phyloP scores from a whole-genome alignment of 2,797 vertebrate genomes.

The Cheirogaleus major region DNA sequence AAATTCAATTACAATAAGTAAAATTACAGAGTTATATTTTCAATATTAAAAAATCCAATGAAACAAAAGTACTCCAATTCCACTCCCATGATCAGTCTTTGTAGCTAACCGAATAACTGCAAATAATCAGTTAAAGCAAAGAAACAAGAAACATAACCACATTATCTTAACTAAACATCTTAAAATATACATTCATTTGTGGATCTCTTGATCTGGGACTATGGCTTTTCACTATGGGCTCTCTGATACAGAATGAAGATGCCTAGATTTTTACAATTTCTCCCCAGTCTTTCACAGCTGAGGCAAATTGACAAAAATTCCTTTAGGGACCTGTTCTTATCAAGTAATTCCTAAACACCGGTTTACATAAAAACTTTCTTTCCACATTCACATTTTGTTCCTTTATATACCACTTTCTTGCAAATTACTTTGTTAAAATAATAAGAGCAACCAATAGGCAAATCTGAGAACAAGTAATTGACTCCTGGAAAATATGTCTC shows the following conservation, averaged over 20 bases:
- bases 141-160: not conserved
- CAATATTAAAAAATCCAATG: not conserved
- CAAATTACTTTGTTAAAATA: not conserved
- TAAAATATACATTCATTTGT: not conserved
- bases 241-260: not conserved
- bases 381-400: not conserved
- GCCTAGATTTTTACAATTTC: not conserved
- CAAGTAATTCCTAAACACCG: conserved; percentile 1
- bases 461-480: not conserved
- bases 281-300: not conserved
- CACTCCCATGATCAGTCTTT: not conserved
- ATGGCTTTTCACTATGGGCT: not conserved
- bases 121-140: conserved; percentile 13
- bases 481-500: not conserved
- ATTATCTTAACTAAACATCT: conserved; percentile 5
- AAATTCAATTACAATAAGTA: conserved; percentile 11
- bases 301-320: not conserved
- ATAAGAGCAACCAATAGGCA: not conserved
- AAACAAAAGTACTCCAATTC: not conserved
- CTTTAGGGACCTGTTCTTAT: not conserved
- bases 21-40: conserved; percentile 9
- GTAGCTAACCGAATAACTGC: not conserved
- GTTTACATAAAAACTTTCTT: not conserved
- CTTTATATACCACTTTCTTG: not conserved
- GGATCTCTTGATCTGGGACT: not conserved